phyloP scores from a whole-genome alignment of 2,888 invertebrate genomes.

The Drosophila maculinotata region DNA sequence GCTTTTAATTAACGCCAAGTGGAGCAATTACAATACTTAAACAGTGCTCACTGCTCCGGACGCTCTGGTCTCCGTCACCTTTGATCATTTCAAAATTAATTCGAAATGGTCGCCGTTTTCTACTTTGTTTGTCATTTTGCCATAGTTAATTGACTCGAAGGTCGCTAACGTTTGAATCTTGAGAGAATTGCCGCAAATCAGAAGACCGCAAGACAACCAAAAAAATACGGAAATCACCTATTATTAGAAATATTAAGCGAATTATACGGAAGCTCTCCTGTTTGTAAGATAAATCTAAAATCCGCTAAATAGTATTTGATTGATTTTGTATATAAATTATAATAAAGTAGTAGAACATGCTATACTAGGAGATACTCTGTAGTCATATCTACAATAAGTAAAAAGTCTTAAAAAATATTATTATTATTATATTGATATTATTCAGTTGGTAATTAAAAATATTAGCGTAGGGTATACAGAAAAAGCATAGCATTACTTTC shows the following conservation, averaged over 20 bases:
- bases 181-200: conserved; percentile 17
- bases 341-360: background rate
- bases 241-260: conserved; percentile 7
- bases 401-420: no score
- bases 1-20: conserved; percentile 66
- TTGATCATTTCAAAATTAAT: conserved; percentile 28
- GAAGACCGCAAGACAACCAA: conserved; percentile 4
- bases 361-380: background rate
- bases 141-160: conserved; percentile 63
- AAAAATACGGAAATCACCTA: conserved; percentile 21
- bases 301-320: conserved; percentile 20
- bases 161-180: conserved; percentile 31
- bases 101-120: conserved; percentile 15
- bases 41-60: conserved; percentile 1
- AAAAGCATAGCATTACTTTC: no score
- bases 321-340: conserved; percentile 1
- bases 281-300: conserved; percentile 4
- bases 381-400: no score
- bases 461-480: no score
- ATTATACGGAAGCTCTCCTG: conserved; percentile 29
- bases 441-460: no score
- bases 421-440: no score
- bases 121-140: conserved; percentile 37
- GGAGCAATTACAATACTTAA: conserved; percentile 40
- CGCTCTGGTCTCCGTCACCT: conserved; percentile 35